Conservation (phyloP, 2,888 invertebrate species). For the Microchrysa polita region DNA sequence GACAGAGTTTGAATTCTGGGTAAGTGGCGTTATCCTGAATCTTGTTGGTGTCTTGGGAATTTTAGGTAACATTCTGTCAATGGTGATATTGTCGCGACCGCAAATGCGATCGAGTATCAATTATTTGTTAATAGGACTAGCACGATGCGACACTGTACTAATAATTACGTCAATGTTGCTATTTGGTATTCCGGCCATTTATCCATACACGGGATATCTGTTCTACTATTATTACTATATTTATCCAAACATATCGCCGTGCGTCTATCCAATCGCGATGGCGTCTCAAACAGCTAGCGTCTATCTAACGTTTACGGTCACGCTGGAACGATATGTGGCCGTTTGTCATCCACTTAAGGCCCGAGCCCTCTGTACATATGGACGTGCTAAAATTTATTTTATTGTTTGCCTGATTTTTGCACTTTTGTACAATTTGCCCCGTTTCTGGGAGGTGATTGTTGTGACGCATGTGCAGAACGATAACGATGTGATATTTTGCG, state of each 20-base stretch:
- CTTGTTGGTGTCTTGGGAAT: slow-evolving; percentile 84
- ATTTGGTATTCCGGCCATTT: slow-evolving; percentile 87
- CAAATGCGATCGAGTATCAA: slow-evolving; percentile 97
- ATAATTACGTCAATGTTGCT: slow-evolving; percentile 86
- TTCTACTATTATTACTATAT: slow-evolving; percentile 81
- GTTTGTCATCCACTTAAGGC: slow-evolving; percentile 91
- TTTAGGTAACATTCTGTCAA: slow-evolving; percentile 88
- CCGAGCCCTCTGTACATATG: slow-evolving; percentile 89
- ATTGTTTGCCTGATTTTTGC: slow-evolving; percentile 82
- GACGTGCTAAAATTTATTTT: slow-evolving; percentile 85
- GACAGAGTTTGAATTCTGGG: slow-evolving; percentile 79
- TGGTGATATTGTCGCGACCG: slow-evolving; percentile 89
- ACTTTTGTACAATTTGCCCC: slow-evolving; percentile 84
- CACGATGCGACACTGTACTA: slow-evolving; percentile 91
- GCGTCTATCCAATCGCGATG: slow-evolving; percentile 84
- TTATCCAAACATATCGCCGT: slow-evolving; percentile 82
- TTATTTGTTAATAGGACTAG: slow-evolving; percentile 91
- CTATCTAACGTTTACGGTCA: slow-evolving; percentile 89
- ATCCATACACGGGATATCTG: slow-evolving; percentile 81
- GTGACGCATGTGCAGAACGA: slow-evolving; percentile 62
- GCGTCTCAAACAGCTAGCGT: slow-evolving; percentile 93
- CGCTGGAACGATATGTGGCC: slow-evolving; percentile 93
- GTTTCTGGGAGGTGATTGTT: slow-evolving; percentile 76
- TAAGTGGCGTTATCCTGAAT: slow-evolving; percentile 84
- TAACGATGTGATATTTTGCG: slow-evolving; percentile 75